Percentiles rank a stretch among this genome's conserved stretches.
Conservation (phyloP, 53 echinoderm and acorn worm species). For the Echinarachnius parma region DNA sequence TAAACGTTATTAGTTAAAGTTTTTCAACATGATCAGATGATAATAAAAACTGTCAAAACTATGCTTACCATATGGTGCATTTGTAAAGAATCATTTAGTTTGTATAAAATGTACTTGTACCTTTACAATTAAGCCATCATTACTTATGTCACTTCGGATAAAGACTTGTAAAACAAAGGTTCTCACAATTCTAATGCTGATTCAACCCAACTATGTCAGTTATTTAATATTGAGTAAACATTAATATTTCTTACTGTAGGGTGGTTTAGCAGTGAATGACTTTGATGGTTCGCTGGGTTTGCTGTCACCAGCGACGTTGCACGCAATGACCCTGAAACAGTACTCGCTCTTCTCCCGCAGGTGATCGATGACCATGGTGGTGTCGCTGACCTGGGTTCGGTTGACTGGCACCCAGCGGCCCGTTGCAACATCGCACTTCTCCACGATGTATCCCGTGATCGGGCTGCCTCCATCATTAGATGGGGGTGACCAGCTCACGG, state of each 20-base stretch:
- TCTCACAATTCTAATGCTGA: too few species aligned
- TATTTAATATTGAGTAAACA: too few species aligned
- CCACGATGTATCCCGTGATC: constrained; percentile 70
- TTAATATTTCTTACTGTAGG: constrained; percentile 89
- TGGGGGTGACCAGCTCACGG: constrained; percentile 67
- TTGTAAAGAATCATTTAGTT: too few species aligned
- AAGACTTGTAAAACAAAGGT: too few species aligned
- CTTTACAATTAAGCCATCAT: too few species aligned
- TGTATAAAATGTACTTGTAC: too few species aligned
- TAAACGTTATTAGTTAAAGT: too few species aligned
- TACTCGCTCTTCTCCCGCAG: constrained; percentile 62
- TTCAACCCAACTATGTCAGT: too few species aligned
- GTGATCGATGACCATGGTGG: constrained; percentile 42
- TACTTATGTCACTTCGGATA: too few species aligned
- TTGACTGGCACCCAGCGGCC: constrained; percentile 62
- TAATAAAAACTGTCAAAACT: too few species aligned
- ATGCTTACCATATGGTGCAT: too few species aligned
- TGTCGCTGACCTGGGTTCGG: constrained; percentile 44
- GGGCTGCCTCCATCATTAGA: constrained; percentile 67
- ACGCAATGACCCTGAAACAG: constrained; percentile 68
- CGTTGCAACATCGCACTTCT: constrained; percentile 62
- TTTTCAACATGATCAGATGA: too few species aligned
- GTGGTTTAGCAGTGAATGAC: constrained; percentile 64
- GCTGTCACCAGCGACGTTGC: constrained; percentile 68
- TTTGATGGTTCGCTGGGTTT: constrained; percentile 67